phyloP scores from a whole-genome alignment of 2,888 invertebrate genomes.

The Venustoraphidia nigricollis region DNA sequence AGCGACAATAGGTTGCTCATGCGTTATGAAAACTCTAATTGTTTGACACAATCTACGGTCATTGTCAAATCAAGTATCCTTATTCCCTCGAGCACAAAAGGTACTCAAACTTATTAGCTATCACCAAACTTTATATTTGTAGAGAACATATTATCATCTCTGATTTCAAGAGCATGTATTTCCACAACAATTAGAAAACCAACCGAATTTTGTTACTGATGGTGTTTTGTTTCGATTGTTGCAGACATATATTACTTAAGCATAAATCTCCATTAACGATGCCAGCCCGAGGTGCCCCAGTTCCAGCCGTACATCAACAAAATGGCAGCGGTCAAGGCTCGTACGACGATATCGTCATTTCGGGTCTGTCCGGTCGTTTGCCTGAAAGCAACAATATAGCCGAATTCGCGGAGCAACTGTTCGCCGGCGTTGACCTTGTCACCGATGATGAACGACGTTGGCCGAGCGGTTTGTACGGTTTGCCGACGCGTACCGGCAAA shows the following conservation, averaged over 20 bases:
- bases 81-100: no score
- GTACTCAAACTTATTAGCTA: no score
- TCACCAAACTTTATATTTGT: no score
- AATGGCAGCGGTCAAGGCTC: conserved; percentile 25
- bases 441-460: conserved; percentile 85
- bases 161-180: no score
- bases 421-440: conserved; percentile 83
- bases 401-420: conserved; percentile 83
- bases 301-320: conserved; percentile 22
- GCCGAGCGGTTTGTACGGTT: conserved; percentile 65
- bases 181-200: no score
- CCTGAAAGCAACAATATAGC: conserved; percentile 84
- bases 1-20: no score
- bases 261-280: conserved; percentile 26
- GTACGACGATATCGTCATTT: conserved; percentile 60
- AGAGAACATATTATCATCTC: no score
- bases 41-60: no score
- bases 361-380: conserved; percentile 73
- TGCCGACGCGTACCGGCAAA: conserved; percentile 70
- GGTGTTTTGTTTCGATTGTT: neutral
- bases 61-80: no score
- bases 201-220: neutral
- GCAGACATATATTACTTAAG: neutral
- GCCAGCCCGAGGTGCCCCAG: conserved; percentile 52
- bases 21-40: no score